Base-by-base conservation (phyloP, 1,140 invertebrate genomes). In the Drosophila kanapiae region DNA sequence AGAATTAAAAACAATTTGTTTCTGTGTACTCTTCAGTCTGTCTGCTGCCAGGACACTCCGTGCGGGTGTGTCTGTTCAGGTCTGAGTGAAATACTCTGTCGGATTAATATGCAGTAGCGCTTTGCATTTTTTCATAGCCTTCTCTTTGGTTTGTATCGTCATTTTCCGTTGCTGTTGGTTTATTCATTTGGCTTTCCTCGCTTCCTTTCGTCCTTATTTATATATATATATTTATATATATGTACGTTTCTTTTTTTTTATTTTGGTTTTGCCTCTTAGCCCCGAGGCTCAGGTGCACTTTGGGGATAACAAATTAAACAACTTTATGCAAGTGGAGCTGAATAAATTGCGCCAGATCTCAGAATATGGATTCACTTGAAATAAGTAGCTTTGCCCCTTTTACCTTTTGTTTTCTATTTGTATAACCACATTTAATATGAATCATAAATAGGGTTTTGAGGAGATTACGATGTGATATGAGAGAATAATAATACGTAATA, bases 221-320 rank as follows among this genome's bases (percentile, higher is more conserved):
- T 58, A 56, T 42, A 58, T 48, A 40, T 29, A 37, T 27, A 16
- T 65, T 23, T 37, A 11, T 37, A n/a, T 59, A n/a, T 42, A 33
- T 42, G 37, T 49, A 14, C 14, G 11, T 29, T 6, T 33, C 3
- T 61, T 61, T 42, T 16, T 37, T 27, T 16, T n/a, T 29, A 37
- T 65, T 70, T 54, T 68, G 38, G 67, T 49, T 58, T 47, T 48
- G 6, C 38, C 69, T 71, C 45, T 71, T 48, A 40, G 67, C 43
- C 43, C n/a, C 10, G 56, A 57, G 75, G 58, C 86, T 90, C 85
- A 88, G 85, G 85, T 90, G 85, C 85, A 85, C 82, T 90, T 80
- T 85, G 86, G 63, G 75, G 86, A 80, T 85, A 90, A 85, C 85
- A 90, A 90, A 90, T 90, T 90, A 90, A 90, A 90, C 75, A 85